Evolutionary conservation across 2,888 invertebrate species (phyloP).

Genomic region (Caenorhabditis panamensis): DNA sequence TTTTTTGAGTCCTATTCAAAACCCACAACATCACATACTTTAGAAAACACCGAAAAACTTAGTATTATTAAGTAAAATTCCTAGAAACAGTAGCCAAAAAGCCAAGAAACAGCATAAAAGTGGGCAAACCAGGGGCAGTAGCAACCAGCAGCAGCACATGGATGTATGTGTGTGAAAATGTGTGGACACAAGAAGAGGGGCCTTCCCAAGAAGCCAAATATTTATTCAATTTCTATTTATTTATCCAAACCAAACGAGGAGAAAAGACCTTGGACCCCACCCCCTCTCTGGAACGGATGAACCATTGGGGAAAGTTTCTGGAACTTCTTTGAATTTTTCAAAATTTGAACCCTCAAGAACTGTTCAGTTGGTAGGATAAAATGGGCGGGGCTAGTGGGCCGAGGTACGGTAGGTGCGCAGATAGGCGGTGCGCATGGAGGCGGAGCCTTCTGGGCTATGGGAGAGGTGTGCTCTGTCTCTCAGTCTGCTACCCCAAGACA

Average conservation of each 20-base stretch:
- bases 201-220: conserved; percentile 65
- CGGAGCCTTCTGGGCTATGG: conserved; percentile 13
- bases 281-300: conserved; percentile 1
- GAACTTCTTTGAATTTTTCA: neutral
- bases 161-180: conserved; percentile 28
- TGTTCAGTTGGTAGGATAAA: neutral
- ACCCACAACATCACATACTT: too few species aligned
- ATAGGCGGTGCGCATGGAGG: conserved; percentile 6
- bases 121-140: neutral
- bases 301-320: neutral
- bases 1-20: too few species aligned
- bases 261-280: conserved; percentile 10
- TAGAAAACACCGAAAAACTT: too few species aligned
- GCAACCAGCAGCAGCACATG: conserved; percentile 17
- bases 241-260: conserved; percentile 52
- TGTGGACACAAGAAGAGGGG: conserved; percentile 40
- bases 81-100: neutral
- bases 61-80: too few species aligned
- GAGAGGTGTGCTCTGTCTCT: conserved; percentile 3
- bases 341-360: neutral
- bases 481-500: neutral
- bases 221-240: conserved; percentile 68
- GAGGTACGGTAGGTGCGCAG: conserved; percentile 1
- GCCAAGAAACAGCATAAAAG: neutral
- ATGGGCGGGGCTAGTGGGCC: conserved; percentile 7